These are phyloP conservation scores for Holothuria scabra DNA, from an alignment of 53 echinoderm and acorn worm species.

Conservation along the genomic window DNA sequence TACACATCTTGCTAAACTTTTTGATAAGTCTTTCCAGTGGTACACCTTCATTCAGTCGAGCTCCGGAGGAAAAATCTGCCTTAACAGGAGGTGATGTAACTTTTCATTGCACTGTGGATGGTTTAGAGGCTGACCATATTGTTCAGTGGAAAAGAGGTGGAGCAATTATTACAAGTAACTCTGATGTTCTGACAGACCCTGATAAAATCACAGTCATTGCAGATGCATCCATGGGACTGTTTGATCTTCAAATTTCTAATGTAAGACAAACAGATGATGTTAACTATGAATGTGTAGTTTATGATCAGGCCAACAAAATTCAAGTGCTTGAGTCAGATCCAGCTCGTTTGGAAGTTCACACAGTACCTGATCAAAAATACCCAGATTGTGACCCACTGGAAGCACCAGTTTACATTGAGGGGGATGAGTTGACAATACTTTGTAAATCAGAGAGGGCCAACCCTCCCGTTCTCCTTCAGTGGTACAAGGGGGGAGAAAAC, in stretches of 20 bases:
- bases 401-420: conserved; percentile 66
- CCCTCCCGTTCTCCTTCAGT: conserved; percentile 80
- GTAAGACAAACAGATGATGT: conserved; percentile 72
- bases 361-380: conserved; percentile 66
- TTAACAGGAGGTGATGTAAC: conserved; percentile 67
- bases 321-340: conserved; percentile 53
- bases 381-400: conserved; percentile 71
- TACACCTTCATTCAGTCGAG: conserved; percentile 15
- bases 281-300: conserved; percentile 67
- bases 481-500: conserved; percentile 59
- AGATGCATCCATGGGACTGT: conserved; percentile 59
- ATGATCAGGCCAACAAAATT: not conserved
- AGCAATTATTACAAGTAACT: conserved; percentile 57
- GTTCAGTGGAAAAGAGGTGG: conserved; percentile 72
- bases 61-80: conserved; percentile 51
- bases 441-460: conserved; percentile 86
- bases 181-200: conserved; percentile 32
- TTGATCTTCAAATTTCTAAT: conserved; percentile 73
- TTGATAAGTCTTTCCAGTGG: not conserved
- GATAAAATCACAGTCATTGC: conserved; percentile 1
- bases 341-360: conserved; percentile 79
- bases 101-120: conserved; percentile 66
- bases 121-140: conserved; percentile 50
- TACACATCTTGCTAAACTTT: conserved; percentile 12
- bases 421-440: conserved; percentile 65